A percentile compares a stretch with the other conserved stretches of the same genome.
Evolutionary conservation across 2,113 vertebrate genomes (phyloP).

Genomic region (Oryzias melastigma): DNA sequence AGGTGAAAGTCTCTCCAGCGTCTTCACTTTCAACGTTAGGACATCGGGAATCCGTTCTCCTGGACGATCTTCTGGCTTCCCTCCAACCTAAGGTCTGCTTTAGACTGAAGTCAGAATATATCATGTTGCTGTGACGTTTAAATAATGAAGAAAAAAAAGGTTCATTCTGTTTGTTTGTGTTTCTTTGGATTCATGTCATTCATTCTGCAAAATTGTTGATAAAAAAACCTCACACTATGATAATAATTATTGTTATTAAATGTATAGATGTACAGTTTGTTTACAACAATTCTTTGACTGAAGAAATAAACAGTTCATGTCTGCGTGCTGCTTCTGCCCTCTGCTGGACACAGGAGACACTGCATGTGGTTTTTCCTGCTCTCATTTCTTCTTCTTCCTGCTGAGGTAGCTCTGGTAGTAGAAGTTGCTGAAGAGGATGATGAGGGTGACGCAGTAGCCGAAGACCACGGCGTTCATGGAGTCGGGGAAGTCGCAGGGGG

Average conservation of each 20-base stretch:
- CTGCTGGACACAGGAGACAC: slow-evolving; percentile 46
- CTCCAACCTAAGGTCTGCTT: slow-evolving; percentile 39
- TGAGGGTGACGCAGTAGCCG: slow-evolving; percentile 74
- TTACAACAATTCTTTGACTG: slow-evolving; percentile 75
- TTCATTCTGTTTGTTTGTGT: slow-evolving; percentile 46
- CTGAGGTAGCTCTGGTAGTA: slow-evolving; percentile 69
- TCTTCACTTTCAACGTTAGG: slow-evolving; percentile 3
- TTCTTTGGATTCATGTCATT: slow-evolving; percentile 35
- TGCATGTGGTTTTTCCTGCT: slow-evolving; percentile 53
- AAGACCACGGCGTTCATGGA: slow-evolving; percentile 70
- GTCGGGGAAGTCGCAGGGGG: slow-evolving; percentile 72
- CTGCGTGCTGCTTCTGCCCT: slow-evolving; percentile 39
- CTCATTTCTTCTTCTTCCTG: slow-evolving; percentile 68
- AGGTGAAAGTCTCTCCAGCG: too few species aligned
- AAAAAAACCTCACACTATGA: slow-evolving; percentile 43
- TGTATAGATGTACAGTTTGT: slow-evolving; percentile 87
- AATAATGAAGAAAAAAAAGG: slow-evolving; percentile 50
- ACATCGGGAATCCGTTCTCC: slow-evolving; percentile 1
- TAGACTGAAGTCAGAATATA: slow-evolving; percentile 67
- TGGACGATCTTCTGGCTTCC: slow-evolving; percentile 7
- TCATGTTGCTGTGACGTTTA: slow-evolving; percentile 75
- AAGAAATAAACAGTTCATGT: slow-evolving; percentile 73
- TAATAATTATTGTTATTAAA: slow-evolving; percentile 47
- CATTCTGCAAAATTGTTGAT: slow-evolving; percentile 43
- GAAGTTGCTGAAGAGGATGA: slow-evolving; percentile 77